These are phyloP conservation scores for Ochropleura plecta DNA, from an alignment of 2,888 invertebrate genomes.

Conservation along the genomic window DNA sequence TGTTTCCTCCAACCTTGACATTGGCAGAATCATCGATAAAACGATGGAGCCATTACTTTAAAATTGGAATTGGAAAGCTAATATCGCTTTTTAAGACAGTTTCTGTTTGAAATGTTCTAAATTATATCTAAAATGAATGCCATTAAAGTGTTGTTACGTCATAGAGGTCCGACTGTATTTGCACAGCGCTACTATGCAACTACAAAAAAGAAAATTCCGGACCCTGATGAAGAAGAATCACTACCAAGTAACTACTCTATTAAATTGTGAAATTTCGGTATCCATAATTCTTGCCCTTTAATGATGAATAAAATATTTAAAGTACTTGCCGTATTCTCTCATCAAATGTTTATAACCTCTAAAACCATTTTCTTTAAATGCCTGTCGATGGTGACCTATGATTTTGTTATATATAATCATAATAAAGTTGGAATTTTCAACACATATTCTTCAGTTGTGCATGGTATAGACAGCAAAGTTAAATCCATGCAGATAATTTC, in stretches of 20 bases:
- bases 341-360: constrained; percentile 18
- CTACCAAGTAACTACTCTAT: constrained; percentile 82
- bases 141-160: constrained; percentile 70
- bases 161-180: constrained; percentile 63
- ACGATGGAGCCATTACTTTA: too few relatives aligned
- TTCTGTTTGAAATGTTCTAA: constrained; percentile 33
- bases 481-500: not conserved
- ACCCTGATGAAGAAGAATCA: constrained; percentile 85
- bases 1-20: too few relatives aligned
- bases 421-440: not conserved
- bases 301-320: too few relatives aligned
- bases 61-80: too few relatives aligned
- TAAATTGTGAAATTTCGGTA: not conserved
- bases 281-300: too few relatives aligned
- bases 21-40: too few relatives aligned
- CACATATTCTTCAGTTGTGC: not conserved
- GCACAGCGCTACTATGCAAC: constrained; percentile 78
- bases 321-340: not conserved
- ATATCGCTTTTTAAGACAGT: constrained; percentile 12
- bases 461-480: not conserved
- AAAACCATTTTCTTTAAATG: not conserved
- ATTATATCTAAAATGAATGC: constrained; percentile 74
- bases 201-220: constrained; percentile 88
- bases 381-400: not conserved
- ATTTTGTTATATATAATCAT: not conserved